A percentile compares a stretch with the other conserved stretches of the same genome.
phyloP scores from a whole-genome alignment of 2,888 invertebrate species.

The Liopterus haemorrhoidalis region DNA sequence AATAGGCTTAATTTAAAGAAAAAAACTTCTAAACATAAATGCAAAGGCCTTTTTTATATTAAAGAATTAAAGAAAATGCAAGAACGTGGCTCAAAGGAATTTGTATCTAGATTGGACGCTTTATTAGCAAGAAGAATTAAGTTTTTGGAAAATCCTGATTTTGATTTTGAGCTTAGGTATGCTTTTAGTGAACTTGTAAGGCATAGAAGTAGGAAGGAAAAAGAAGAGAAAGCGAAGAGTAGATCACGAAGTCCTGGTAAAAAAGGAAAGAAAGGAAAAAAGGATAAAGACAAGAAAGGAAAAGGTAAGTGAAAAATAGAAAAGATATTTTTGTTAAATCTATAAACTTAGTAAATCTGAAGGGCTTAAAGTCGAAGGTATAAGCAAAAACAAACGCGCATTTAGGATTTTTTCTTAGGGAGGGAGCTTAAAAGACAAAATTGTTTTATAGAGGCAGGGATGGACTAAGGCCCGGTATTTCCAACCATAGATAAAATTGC shows the following conservation, averaged over 20 bases:
- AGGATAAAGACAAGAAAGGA: background rate
- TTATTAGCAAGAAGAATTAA: too few species aligned
- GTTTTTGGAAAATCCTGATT: background rate
- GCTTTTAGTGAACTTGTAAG: background rate
- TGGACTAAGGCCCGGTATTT: too few species aligned
- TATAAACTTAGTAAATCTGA: background rate
- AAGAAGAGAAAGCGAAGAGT: slow-evolving; percentile 6
- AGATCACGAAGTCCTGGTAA: background rate
- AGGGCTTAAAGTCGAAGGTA: background rate
- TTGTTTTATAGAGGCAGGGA: too few species aligned
- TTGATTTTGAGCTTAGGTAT: background rate
- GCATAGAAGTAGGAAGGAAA: slow-evolving; percentile 1
- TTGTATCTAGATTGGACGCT: slow-evolving; percentile 5
- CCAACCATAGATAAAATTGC: too few species aligned
- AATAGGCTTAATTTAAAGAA: slow-evolving; percentile 34
- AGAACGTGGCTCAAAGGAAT: slow-evolving; percentile 3
- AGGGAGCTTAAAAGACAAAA: too few species aligned
- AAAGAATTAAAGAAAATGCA: slow-evolving; percentile 10
- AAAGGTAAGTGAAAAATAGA: slow-evolving; percentile 4
- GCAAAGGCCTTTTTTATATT: slow-evolving; percentile 30
- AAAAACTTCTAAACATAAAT: slow-evolving; percentile 31
- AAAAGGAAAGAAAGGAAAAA: background rate
- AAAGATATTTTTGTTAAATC: background rate
- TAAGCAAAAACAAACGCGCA: too few species aligned
- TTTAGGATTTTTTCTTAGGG: too few species aligned